Base-by-base conservation (phyloP, 2,888 invertebrate genomes). In the Acanthosepion lycidas region DNA sequence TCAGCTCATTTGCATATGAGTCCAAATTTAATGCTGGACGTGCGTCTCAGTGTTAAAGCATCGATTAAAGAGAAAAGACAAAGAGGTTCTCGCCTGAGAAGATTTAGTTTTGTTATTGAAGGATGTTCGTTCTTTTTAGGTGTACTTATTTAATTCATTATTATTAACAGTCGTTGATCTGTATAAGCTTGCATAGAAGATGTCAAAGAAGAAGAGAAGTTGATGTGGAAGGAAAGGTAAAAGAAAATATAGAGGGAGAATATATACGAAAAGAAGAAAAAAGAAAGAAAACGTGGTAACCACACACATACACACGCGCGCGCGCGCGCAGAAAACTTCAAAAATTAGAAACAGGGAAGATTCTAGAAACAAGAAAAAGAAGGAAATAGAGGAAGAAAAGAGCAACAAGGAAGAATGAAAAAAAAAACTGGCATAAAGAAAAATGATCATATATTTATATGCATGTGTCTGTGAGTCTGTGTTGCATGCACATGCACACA, bases 1-100 rank as follows among this genome's bases (percentile, higher is more conserved):
- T 78, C 78, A 78, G 78, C n/a, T 78, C 78, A 78, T 78, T 78
- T 78, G n/a, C 78, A 78, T 78, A 78, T 78, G 78, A 78, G 78
- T 9, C 33, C n/a, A n/a, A 78, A 78, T 33, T 78, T 33, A 78
- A 78, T 78, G 78, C 78, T 33, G 33, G n/a, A n/a, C 12, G 78
- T n/a, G 78, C 12, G 78, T 78, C 78, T n/a, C n/a, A 15, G 78
- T n/a, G 18, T 78, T 78, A n/a, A 0, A 33, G 78, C 78, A 33
- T 78, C 12, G 78, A 78, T 78, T 33, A 9, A 78, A 78, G 78
- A n/a, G 78, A n/a, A 78, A 18, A 78, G 78, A 78, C n/a, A 9
- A n/a, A n/a, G n/a, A 33, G n/a, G 59, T 59, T 59, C 59, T 59
- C 59, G 59, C 20, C n/a, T 78, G n/a, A 78, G 2, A n/a, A n/a